Percentiles rank a stretch among this genome's conserved stretches.
Conservation (phyloP, 2,797 vertebrate genomes). For the Sebastes matsubarae region DNA sequence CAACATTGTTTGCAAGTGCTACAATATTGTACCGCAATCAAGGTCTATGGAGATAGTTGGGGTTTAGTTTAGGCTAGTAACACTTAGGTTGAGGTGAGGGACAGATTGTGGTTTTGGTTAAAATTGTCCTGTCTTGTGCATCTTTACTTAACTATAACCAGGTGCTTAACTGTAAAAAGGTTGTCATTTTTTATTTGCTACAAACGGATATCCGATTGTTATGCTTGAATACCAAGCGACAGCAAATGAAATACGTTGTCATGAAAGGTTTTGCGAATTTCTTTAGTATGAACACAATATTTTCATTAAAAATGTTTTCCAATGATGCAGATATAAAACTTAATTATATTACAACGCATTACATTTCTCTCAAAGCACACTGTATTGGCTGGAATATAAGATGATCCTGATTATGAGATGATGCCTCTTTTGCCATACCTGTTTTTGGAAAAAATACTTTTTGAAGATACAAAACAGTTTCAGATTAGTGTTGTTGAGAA, state of each 20-base stretch:
- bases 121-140: background rate
- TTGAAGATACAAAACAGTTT: background rate
- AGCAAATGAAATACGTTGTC: background rate
- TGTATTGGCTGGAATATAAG: background rate
- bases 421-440: background rate
- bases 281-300: background rate
- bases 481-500: background rate
- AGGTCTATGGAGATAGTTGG: background rate
- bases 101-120: background rate
- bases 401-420: background rate
- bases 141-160: background rate
- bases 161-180: background rate
- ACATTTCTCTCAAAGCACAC: background rate
- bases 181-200: background rate
- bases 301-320: background rate
- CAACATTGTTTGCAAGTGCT: background rate
- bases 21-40: background rate
- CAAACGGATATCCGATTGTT: background rate
- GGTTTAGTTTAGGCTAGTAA: background rate
- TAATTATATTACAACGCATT: background rate
- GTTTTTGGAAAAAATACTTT: background rate
- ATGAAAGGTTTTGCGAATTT: background rate
- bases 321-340: background rate
- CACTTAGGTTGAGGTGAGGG: background rate
- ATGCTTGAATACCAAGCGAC: background rate